These are phyloP conservation scores for Reinhardtius hippoglossoides DNA, from an alignment of 2,113 vertebrate species.

Conservation along the genomic window DNA sequence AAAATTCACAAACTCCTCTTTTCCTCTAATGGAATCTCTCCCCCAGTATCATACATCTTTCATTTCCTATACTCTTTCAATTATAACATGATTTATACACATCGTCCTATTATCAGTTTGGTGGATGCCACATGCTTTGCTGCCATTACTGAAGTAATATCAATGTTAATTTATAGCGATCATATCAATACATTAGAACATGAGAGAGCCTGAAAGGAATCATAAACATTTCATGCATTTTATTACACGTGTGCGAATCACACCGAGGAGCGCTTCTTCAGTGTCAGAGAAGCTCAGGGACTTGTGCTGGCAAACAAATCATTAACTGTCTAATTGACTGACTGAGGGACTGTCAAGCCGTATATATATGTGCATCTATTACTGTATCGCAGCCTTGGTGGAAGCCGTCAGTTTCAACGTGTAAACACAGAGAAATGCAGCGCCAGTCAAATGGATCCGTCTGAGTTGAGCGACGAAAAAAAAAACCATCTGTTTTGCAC, in stretches of 20 bases:
- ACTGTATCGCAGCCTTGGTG: constrained; percentile 14
- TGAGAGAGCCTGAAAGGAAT: constrained; percentile 16
- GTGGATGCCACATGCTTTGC: not conserved
- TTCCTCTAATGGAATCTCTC: not conserved
- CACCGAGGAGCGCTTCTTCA: not conserved
- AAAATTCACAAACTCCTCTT: not conserved
- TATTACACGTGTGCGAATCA: constrained; percentile 7
- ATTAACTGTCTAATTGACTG: not conserved
- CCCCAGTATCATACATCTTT: constrained; percentile 5
- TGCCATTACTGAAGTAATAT: not conserved
- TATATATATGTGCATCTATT: constrained; percentile 12
- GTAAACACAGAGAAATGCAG: constrained; percentile 56
- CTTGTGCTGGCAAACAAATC: not conserved
- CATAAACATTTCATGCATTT: not conserved
- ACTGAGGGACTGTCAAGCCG: not conserved
- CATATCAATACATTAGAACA: not conserved
- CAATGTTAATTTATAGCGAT: not conserved
- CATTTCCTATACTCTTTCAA: not conserved
- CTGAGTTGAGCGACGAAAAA: constrained; percentile 44
- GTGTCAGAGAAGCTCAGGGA: not conserved
- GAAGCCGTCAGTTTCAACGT: constrained; percentile 20
- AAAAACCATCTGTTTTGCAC: constrained; percentile 74
- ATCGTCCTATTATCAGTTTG: not conserved
- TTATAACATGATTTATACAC: constrained; percentile 1
- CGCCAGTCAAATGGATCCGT: constrained; percentile 58